phyloP scores from a whole-genome alignment of 2,113 vertebrate genomes.

The Chlorocebus sabaeus region DNA sequence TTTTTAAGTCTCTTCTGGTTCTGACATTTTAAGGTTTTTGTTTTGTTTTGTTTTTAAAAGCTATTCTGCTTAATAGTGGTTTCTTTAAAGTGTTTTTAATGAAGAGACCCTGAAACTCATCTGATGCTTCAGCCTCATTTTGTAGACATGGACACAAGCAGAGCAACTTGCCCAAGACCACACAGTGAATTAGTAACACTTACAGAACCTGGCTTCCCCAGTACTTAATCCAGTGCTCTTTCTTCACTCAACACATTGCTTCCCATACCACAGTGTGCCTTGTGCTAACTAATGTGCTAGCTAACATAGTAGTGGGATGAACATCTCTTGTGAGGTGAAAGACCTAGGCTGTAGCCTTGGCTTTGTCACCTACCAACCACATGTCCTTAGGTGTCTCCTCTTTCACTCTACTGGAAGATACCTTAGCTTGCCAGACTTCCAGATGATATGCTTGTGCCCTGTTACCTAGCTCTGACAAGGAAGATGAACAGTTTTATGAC shows the following conservation, averaged over 20 bases:
- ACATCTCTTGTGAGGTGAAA: background rate
- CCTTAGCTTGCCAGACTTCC: background rate
- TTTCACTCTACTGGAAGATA: background rate
- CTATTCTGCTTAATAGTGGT: background rate
- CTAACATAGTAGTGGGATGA: background rate
- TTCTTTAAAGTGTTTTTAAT: slow-evolving; percentile 17
- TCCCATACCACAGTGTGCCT: background rate
- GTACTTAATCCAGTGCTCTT: background rate
- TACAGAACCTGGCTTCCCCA: background rate
- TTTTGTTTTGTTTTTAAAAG: background rate
- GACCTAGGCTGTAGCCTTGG: background rate
- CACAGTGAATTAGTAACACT: background rate
- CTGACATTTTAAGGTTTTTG: background rate
- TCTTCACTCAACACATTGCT: background rate
- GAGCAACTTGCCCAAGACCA: background rate
- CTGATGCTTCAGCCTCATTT: background rate
- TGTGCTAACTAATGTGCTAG: background rate
- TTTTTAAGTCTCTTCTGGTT: slow-evolving; percentile 6
- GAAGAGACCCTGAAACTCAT: background rate
- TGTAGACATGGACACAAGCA: background rate
- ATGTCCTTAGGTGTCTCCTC: background rate
- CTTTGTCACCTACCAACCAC: background rate
- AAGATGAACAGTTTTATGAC: background rate
- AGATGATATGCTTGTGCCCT: background rate
- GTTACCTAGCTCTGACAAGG: background rate